phyloP scores from a whole-genome alignment of 2,113 vertebrate species.

The Struthio camelus region DNA sequence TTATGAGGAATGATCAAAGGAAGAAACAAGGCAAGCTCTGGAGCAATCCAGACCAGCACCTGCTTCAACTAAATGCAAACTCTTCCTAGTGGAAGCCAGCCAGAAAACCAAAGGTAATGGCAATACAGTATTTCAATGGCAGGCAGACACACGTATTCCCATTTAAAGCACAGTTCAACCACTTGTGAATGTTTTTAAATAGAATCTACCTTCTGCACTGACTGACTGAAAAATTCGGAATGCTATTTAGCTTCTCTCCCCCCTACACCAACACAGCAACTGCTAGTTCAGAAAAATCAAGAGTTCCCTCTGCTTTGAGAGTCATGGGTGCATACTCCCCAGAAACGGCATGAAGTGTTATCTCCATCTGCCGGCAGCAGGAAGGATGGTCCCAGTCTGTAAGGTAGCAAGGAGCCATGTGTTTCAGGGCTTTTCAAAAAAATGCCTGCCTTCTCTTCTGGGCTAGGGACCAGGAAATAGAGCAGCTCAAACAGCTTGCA shows the following conservation, averaged over 20 bases:
- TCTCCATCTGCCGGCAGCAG: conserved; percentile 39
- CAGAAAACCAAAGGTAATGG: neutral
- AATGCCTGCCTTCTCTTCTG: neutral
- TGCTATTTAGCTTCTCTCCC: neutral
- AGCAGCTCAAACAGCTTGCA: conserved; percentile 76
- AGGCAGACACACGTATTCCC: neutral
- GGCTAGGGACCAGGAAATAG: conserved; percentile 81
- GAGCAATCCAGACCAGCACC: neutral
- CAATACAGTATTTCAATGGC: neutral
- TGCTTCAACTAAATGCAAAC: neutral
- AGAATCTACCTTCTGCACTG: neutral
- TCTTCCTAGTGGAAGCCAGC: neutral
- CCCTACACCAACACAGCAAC: neutral
- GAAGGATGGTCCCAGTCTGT: neutral
- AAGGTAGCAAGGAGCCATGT: fast-evolving
- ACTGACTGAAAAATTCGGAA: neutral
- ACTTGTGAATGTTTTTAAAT: neutral
- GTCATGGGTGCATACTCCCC: neutral
- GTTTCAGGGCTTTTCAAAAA: neutral
- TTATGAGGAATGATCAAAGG: neutral
- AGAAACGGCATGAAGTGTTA: neutral
- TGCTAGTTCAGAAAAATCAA: neutral
- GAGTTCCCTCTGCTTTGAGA: neutral
- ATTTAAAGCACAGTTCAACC: neutral
- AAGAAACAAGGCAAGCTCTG: neutral